Evolutionary conservation across 1,140 invertebrate species (phyloP), one percentile per base, ranked within the genome.

Genomic region (Papilio dardanus): DNA sequence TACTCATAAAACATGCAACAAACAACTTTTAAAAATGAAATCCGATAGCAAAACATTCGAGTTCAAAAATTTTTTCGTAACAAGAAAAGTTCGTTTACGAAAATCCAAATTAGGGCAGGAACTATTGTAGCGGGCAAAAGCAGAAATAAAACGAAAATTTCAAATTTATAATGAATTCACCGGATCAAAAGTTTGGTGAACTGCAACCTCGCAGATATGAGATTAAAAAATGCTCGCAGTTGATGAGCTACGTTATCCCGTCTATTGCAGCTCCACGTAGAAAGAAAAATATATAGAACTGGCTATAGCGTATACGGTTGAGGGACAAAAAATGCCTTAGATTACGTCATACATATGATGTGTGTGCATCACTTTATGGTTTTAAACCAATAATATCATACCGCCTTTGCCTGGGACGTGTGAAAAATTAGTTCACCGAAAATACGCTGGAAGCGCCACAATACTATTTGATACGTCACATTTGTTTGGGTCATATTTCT

Each of bases 51-150:
- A 62, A 62, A 62, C 54, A 62, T 62, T 62, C 54, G 54, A 19
- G 54, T 46, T 46, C 28, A 62, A n/a, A n/a, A 50, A 62, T 5
- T 14, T 62, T 54, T 62, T 62, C 54, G 24, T 62, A 62, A 62
- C 54, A 62, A 62, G 54, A 14, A 62, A 62, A 62, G 54, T 62
- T 62, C 54, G 54, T 62, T 62, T 62, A 62, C 54, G 24, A 62
- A 62, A 62, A 62, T 62, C 54, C 54, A 62, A 62, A 62, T 62
- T 62, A 62, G 54, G 54, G 24, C 24, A 28, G 54, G 30, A 62
- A 62, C 54, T 62, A 62, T 28, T 62, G 54, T 62, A 28, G 54
- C 54, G 54, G 54, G 54, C 54, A 62, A 21, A 28, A 10, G 42
- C 42, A 19, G 42, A 46, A 62, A 62, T 28, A 28, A 62, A 62